Evolutionary conservation across 2,113 vertebrate genomes (phyloP).

Genomic region (Cinclus cinclus): DNA sequence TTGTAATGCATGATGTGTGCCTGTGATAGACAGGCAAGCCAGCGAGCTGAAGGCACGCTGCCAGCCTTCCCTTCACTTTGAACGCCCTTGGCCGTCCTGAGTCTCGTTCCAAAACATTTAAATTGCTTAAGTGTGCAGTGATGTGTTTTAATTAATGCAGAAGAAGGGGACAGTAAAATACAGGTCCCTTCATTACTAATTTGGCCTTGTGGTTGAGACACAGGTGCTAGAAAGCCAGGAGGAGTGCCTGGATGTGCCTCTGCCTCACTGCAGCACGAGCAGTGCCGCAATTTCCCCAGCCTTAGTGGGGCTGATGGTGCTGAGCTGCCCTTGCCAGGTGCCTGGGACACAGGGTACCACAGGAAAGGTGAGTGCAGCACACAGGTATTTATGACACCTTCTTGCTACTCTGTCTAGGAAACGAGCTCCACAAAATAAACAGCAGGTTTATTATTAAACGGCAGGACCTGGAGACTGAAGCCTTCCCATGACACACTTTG

Average conservation of each 20-base stretch:
- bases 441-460: constrained; percentile 42
- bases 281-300: neutral
- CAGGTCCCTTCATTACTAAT: constrained; percentile 45
- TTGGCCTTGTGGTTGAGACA: neutral
- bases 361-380: neutral
- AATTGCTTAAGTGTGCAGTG: constrained; percentile 47
- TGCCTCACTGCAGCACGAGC: neutral
- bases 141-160: constrained; percentile 55
- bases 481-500: neutral
- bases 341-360: neutral
- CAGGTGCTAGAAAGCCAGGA: constrained; percentile 18
- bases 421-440: neutral
- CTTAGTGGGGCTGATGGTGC: neutral
- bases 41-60: constrained; percentile 12
- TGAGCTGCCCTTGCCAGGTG: neutral
- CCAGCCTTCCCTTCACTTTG: constrained; percentile 46
- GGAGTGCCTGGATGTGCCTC: constrained; percentile 1
- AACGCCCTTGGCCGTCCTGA: constrained; percentile 46
- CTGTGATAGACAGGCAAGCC: constrained; percentile 27
- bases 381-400: constrained; percentile 1
- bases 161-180: constrained; percentile 49
- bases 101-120: constrained; percentile 41
- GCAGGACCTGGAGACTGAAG: neutral
- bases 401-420: constrained; percentile 59
- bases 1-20: constrained; percentile 1